Evolutionary conservation across 1,140 invertebrate species (phyloP), one percentile per base, ranked within the genome.

Genomic region (Drosophila pruinosa): DNA sequence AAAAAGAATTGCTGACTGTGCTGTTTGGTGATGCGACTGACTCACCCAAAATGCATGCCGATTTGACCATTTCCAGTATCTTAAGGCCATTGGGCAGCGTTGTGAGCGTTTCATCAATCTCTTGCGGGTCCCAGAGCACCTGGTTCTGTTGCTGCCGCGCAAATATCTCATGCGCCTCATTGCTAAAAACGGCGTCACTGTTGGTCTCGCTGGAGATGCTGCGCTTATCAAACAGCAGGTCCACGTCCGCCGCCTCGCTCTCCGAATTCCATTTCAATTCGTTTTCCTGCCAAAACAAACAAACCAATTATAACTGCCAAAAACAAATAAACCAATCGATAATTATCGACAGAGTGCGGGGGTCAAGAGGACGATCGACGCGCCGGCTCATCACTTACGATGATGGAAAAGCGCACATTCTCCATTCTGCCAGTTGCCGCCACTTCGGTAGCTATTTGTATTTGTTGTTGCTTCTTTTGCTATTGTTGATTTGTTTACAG

Each of bases 201-300:
- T 88, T 82, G 78, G 89, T 78, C 91, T 93, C 92, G 64, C 92
- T 93, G 5, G 92, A 93, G 41, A 93, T 92, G 72, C 92, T 92
- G 34, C 89, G 85, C 53, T 82, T 89, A 47, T 90, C 88, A 61
- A 75, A 80, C 24, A 91, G 71, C 62, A 89, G 34, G 17, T 90
- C 89, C 59, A 52, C 71, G 7, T 85, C 80, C 17, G 76, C 81
- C 19, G 26, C 53, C 36, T 73, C 89, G 28, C 89, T 86, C 54
- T 90, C 78, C 52, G 88, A 90, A 31, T 90, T 68, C 81, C 90
- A 90, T 53, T 91, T 91, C 15, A 91, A 56, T 65, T 91, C 90
- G 47, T 91, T 91, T 63, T 91, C 90, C 90, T 91, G 67, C 58
- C 56, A 86, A 79, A 48, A 26, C 22, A 85, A 88, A 62, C 21